Evolutionary conservation across 2,888 invertebrate genomes (phyloP).

Genomic region (Candidula unifasciata): DNA sequence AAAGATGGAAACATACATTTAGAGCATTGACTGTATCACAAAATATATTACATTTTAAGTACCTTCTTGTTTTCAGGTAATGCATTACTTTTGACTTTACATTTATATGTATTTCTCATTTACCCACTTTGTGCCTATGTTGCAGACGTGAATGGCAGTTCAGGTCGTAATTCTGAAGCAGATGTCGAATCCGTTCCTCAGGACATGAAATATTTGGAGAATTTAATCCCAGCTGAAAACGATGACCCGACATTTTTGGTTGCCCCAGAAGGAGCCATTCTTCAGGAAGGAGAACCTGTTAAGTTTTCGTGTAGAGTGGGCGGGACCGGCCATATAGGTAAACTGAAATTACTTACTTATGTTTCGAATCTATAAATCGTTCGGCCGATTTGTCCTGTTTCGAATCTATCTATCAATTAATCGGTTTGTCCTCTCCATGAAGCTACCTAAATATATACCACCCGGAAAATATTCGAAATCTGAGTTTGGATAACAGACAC

Average conservation of each 20-base stretch:
- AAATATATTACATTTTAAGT: too few relatives aligned
- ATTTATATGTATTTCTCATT: not conserved
- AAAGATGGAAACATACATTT: too few relatives aligned
- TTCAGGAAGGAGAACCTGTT: conserved; percentile 73
- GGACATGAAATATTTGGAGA: conserved; percentile 62
- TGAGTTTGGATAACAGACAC: too few relatives aligned
- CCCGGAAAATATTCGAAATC: too few relatives aligned
- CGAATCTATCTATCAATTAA: too few relatives aligned
- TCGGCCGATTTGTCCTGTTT: too few relatives aligned
- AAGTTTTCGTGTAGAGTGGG: conserved; percentile 69
- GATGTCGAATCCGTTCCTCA: conserved; percentile 49
- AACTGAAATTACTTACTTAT: conserved; percentile 43
- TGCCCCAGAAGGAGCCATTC: conserved; percentile 67
- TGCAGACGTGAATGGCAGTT: not conserved
- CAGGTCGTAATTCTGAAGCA: conserved; percentile 39
- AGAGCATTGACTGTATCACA: too few relatives aligned
- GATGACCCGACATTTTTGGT: conserved; percentile 74
- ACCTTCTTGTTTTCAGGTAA: too few relatives aligned
- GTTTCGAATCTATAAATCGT: too few relatives aligned
- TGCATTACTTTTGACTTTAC: not conserved
- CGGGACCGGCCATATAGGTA: conserved; percentile 74
- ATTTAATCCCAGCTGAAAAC: conserved; percentile 65
- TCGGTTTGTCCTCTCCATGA: too few relatives aligned
- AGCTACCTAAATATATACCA: too few relatives aligned
- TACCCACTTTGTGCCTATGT: not conserved